phyloP scores from a whole-genome alignment of 2,888 invertebrate genomes.

The Epinotia ramella region DNA sequence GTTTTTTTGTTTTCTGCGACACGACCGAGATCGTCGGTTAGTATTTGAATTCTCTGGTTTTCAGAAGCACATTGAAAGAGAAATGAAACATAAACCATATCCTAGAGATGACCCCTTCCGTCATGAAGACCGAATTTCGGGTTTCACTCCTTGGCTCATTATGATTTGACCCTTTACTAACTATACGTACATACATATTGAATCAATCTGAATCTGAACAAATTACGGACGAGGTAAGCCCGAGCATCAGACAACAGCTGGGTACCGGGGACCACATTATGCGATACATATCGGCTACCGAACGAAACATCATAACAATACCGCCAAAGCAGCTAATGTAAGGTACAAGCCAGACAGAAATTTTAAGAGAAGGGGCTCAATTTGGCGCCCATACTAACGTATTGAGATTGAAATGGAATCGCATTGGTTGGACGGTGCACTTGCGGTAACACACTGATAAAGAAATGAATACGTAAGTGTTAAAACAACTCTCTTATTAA shows the following conservation, averaged over 20 bases:
- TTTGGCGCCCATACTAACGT: neutral
- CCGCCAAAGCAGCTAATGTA: conserved; percentile 7
- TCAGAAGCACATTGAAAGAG: no score
- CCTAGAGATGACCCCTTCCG: neutral
- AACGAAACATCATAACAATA: conserved; percentile 3
- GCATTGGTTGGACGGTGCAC: neutral
- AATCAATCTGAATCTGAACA: conserved; percentile 16
- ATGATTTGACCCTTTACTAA: no score
- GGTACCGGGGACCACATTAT: conserved; percentile 47
- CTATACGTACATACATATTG: no score
- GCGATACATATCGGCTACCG: conserved; percentile 57
- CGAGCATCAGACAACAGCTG: conserved; percentile 39
- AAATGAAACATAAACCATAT: neutral
- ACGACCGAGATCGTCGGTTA: neutral
- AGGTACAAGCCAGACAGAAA: neutral
- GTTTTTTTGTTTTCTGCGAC: neutral
- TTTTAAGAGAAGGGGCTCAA: neutral
- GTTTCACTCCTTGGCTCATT: no score
- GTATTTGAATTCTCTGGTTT: no score
- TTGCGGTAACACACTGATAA: no score
- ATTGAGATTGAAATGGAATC: neutral
- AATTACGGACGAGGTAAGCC: conserved; percentile 36
- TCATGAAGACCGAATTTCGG: no score
- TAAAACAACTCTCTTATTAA: no score
- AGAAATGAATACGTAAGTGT: no score